Evolutionary conservation across 2,888 invertebrate species (phyloP).

Genomic region (Pristionchus maxplancki): DNA sequence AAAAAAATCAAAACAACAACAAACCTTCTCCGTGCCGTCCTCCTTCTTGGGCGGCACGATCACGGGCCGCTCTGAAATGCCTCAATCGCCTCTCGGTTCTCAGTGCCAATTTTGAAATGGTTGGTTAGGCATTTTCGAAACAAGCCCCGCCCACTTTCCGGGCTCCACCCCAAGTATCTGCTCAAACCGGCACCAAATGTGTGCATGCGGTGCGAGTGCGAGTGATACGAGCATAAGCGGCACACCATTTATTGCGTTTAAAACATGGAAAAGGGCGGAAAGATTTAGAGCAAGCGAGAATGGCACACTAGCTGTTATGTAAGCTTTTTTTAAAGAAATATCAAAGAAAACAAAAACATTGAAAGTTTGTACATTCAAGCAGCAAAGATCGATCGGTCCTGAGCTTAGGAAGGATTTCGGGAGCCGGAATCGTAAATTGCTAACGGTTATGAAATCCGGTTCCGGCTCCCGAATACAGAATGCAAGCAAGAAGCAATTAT

Average conservation of each 20-base stretch:
- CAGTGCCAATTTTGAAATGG: no score
- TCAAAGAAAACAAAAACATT: background rate
- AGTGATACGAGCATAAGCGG: background rate
- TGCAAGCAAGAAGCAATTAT: constrained; percentile 31
- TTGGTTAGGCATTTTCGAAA: background rate
- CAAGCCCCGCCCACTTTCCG: background rate
- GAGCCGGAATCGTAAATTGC: background rate
- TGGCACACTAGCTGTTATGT: background rate
- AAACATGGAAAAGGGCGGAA: background rate
- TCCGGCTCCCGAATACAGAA: background rate
- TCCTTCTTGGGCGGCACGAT: constrained; percentile 21
- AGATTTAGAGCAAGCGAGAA: constrained; percentile 20
- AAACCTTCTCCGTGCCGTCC: background rate
- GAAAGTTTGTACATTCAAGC: constrained; percentile 17
- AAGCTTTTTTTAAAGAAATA: no score
- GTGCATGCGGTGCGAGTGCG: constrained; percentile 1
- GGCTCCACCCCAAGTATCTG: background rate
- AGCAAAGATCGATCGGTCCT: constrained; percentile 19
- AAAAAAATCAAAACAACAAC: background rate
- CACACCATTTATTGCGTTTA: background rate
- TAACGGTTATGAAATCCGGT: background rate
- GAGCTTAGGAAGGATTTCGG: background rate
- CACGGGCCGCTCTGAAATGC: constrained; percentile 40
- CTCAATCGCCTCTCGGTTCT: constrained; percentile 47
- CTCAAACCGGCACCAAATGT: background rate